These are phyloP conservation scores for Halotydeus destructor DNA, from an alignment of 1,140 invertebrate genomes.

Conservation along the genomic window DNA sequence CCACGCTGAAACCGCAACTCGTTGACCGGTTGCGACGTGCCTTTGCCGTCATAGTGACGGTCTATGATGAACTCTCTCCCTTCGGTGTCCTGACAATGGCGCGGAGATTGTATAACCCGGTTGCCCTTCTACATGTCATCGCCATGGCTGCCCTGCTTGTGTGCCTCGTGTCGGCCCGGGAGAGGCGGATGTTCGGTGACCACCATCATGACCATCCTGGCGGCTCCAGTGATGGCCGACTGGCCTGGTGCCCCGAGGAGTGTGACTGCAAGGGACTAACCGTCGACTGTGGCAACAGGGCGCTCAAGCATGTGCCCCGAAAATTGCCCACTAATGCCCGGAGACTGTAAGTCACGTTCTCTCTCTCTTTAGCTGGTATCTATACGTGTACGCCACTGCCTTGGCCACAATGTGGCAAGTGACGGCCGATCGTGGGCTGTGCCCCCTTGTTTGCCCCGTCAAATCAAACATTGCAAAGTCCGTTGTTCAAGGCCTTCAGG, in stretches of 20 bases:
- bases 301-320: constrained; percentile 49
- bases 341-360: constrained; percentile 48
- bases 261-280: constrained; percentile 51
- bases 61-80: background rate
- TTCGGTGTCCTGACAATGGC: background rate
- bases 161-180: background rate
- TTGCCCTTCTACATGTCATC: background rate
- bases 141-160: background rate
- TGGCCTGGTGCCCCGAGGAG: constrained; percentile 41
- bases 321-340: constrained; percentile 49
- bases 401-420: constrained; percentile 4
- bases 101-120: background rate
- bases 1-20: no score
- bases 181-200: background rate
- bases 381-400: constrained; percentile 8
- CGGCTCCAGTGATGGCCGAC: constrained; percentile 10
- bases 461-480: no score
- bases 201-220: no score
- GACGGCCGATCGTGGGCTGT: no score
- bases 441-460: no score
- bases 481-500: no score
- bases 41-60: no score
- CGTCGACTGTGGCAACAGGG: constrained; percentile 57
- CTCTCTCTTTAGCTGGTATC: no score
- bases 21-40: no score